Base-by-base conservation (phyloP, 2,797 vertebrate genomes). In the Sternotherus odoratus region DNA sequence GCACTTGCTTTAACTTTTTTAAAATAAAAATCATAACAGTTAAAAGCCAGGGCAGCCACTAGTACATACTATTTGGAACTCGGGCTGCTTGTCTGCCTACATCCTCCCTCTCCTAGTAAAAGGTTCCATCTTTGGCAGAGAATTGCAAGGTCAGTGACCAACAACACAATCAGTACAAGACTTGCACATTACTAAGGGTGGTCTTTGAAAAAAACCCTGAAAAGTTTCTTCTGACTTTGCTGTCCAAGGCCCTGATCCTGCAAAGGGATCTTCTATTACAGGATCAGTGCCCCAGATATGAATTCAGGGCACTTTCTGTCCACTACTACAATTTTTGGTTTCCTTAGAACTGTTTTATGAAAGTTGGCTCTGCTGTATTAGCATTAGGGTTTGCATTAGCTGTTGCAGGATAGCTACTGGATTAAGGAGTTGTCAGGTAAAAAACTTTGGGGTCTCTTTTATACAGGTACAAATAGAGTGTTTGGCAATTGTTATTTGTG, bases 31-130 rank as follows among this genome's bases (percentile, higher is more conserved):
- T 75, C 72, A 80, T 57, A 91, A 24, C 50, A 57, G 88, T 95
- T 97, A 95, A 97, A 96, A 96, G 88, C 63, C 80, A 90, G 94
- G 91, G 69, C 60, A 77, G 82, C 85, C 93, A 85, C 87, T 91
- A 82, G 90, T 96, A 91, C 53, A 74, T 95, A 92, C 82, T 77
- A 77, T 86, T 93, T 85, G 92, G 77, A 91, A 69, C 30, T 12
- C 49, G 89, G 85, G 60, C 82, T 96, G 88, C 90, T 94, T 94
- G 75, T 87, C 60, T 94, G 93, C 75, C 69, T 94, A 82, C 21
- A 87, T 96, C 26, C 26, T 26, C 89, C 80, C 89, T 91, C 81
- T 81, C 83, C 49, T 77, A 56, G 79, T 90, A 97, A 96, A 92
- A 97, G 78, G 90, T 91, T 94, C 50, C 87, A 77, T 3, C 10